A percentile compares a stretch with the other conserved stretches of the same genome.
These are phyloP conservation scores for Poeciliopsis occidentalis DNA, from an alignment of 2,113 vertebrate genomes.

Conservation along the genomic window DNA sequence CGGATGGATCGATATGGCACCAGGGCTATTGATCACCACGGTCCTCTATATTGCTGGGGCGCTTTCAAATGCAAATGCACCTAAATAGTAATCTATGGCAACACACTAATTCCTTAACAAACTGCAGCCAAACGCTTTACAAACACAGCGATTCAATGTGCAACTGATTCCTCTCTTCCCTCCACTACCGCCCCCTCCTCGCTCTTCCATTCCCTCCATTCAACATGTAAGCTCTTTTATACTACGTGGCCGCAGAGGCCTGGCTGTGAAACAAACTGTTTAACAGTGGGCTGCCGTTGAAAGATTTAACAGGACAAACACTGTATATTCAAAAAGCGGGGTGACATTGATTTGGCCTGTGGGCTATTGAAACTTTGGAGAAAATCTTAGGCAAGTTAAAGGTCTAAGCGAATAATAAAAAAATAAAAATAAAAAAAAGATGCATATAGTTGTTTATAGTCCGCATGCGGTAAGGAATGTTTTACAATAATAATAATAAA, in stretches of 20 bases:
- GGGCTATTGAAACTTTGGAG: conserved; percentile 43
- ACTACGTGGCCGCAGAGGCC: conserved; percentile 27
- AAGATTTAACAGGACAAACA: conserved; percentile 69
- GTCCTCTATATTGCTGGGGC: conserved; percentile 67
- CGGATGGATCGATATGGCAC: conserved; percentile 78
- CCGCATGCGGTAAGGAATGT: not conserved
- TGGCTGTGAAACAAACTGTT: conserved; percentile 42
- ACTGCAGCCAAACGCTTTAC: conserved; percentile 71
- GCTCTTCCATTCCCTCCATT: not conserved
- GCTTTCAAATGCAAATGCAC: conserved; percentile 78
- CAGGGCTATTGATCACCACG: conserved; percentile 76
- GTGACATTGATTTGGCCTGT: conserved; percentile 58
- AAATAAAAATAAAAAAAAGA: not conserved
- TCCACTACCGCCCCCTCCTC: too few relatives aligned
- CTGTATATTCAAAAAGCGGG: conserved; percentile 48
- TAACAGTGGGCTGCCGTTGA: conserved; percentile 47
- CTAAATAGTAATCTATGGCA: conserved; percentile 79
- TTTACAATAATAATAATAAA: not conserved
- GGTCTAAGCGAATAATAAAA: not conserved
- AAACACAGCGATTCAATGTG: conserved; percentile 60
- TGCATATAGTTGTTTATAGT: not conserved
- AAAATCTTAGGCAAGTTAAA: conserved; percentile 47
- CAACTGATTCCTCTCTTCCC: conserved; percentile 22
- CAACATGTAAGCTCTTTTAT: conserved; percentile 32
- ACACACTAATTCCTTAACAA: conserved; percentile 78